Evolutionary conservation across 2,797 vertebrate genomes (phyloP), one percentile per base, ranked within the genome.

Genomic region (Huso huso): DNA sequence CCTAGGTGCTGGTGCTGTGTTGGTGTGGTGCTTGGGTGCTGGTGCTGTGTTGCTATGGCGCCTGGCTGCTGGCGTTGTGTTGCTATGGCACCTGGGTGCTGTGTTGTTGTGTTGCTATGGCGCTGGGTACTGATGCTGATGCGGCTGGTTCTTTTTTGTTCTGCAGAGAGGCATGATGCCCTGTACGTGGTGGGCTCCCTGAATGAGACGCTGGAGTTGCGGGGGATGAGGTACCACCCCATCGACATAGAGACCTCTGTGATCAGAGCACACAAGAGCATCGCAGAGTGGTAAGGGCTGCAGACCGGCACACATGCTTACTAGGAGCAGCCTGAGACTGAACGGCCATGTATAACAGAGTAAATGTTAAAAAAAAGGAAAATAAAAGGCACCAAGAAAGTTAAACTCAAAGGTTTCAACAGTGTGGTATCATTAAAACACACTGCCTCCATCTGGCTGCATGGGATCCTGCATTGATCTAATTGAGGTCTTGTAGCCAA

Each of bases 191-290:
- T 94, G 7, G 93, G 93, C 6, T 90, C 93, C 63, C 84, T 94
- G 65, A 93, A 95, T 58, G 93, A 95, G 74, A 93, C 93, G 0
- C 84, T 95, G 68, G 93, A 95, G 80, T 85, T 95, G 69, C 82
- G 93, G 52, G 93, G 93, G 62, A 93, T 95, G 93, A 84, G 93
- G 49, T 94, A 95, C 76, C 93, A 95, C 75, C 93, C 93, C 52
- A 93, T 92, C 1, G 93, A 95, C 81, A 95, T 94, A 0, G 93
- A 95, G 75, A 94, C 91, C 0, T 95, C 93, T 0, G 93, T 94
- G 57, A 91, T 91, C 74, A 87, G 93, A 1, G 87, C 93, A 4
- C 93, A 95, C 81, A 92, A 93, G 82, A 94, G 89, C 85, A 93
- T 95, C 6, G 91, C 93, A 0, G 93, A 95, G 77, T 95, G 93